These are phyloP conservation scores for Clivina fossor DNA, from an alignment of 2,888 invertebrate species.

Conservation along the genomic window DNA sequence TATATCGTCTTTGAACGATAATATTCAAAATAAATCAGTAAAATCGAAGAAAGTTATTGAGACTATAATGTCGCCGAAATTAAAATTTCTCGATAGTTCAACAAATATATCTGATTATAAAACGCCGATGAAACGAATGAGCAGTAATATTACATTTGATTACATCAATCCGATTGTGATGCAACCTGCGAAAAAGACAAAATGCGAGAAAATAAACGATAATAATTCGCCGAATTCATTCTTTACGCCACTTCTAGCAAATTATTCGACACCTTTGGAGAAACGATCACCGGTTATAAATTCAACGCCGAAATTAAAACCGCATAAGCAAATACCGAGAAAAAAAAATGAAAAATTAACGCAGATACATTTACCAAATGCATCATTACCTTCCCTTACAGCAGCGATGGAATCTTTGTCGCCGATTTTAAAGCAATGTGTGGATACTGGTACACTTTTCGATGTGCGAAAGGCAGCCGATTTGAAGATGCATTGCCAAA, in stretches of 20 bases:
- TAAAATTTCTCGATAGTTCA: background rate
- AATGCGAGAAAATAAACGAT: conserved; percentile 4
- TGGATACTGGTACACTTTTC: background rate
- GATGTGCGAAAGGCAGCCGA: background rate
- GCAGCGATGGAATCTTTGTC: conserved; percentile 15
- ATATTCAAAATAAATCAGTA: too few relatives aligned
- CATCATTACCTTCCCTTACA: conserved; percentile 6
- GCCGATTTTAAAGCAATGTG: conserved; percentile 15
- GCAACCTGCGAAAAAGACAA: conserved; percentile 17
- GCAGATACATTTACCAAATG: conserved; percentile 4
- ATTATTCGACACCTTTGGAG: conserved; percentile 20
- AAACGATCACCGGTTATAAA: conserved; percentile 23
- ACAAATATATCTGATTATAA: conserved; percentile 21
- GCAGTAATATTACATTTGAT: conserved; percentile 17
- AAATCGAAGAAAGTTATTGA: too few relatives aligned
- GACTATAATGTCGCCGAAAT: too few relatives aligned
- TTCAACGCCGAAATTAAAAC: conserved; percentile 22
- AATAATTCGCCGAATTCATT: conserved; percentile 9
- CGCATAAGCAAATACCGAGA: conserved; percentile 1
- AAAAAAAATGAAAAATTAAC: conserved; percentile 14
- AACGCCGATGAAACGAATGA: conserved; percentile 28
- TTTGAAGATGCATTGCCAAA: background rate
- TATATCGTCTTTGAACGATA: too few relatives aligned
- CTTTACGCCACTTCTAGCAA: conserved; percentile 19
- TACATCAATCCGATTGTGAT: background rate